Base-by-base conservation (phyloP, 1,140 invertebrate genomes). In the Riptortus pedestris region DNA sequence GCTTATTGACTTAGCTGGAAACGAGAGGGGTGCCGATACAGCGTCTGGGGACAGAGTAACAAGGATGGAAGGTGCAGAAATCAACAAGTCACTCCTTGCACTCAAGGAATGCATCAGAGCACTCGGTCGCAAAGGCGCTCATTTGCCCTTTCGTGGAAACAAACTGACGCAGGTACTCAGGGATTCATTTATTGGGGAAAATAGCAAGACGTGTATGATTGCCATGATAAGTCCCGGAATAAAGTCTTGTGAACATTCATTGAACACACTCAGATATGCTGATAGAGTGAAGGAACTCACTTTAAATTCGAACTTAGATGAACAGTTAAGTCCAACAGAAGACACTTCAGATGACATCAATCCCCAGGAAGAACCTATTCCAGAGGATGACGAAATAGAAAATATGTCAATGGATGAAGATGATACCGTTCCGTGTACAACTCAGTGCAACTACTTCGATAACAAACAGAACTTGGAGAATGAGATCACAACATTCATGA, bases 151-250 rank as follows among this genome's bases (percentile, higher is more conserved):
- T 79, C 82, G 96, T 72, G 94, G 91, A 27, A 96, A 91, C 70
- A 98, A 98, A 78, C 79, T 99, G 20, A 99, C 96, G 45, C 93
- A 98, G 79, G 95, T 99, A 55, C 77, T 99, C 61, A 83, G 95
- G 68, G 96, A 99, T 77, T 96, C 92, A 16, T 99, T 99, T 75
- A 96, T 98, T 70, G 94, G 95, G 28, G 93, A 97, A 74, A 98
- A 98, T 77, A 94, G 92, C 26, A 88, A 88, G 74, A 98, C 94
- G 2, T 98, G 96, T 75, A 99, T 99, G 96, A 99, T 99, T 73
- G 96, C 96, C 26, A 97, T 98, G 87, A 94, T 99, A 67, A 96
- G 93, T 72, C 96, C 96, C 31, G 91, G 91, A 45, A 82, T 96
- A 77, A 86, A 83, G 72, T 95, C 92, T 2, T 96, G 94, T 76